These are phyloP conservation scores for Poecilia velifera DNA, from an alignment of 2,797 vertebrate species.

Conservation along the genomic window DNA sequence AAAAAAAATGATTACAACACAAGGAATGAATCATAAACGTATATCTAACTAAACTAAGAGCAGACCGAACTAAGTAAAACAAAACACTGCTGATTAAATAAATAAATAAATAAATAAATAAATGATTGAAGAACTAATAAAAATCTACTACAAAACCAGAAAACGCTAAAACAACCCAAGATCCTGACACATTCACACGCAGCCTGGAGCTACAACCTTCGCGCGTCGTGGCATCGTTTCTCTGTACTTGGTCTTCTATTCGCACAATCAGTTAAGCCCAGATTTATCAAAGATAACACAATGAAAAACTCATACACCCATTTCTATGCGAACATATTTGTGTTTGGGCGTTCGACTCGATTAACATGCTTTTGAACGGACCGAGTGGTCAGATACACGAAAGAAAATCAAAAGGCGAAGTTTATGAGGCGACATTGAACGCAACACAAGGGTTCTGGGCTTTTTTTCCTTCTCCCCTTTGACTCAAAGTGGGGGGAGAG, in stretches of 20 bases:
- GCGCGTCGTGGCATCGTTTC: background rate
- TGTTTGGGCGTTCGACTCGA: conserved; percentile 15
- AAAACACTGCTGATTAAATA: no score
- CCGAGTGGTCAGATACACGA: conserved; percentile 31
- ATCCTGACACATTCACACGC: background rate
- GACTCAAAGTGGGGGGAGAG: conserved; percentile 49
- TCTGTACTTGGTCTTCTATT: background rate
- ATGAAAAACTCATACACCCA: no score
- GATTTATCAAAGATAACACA: background rate
- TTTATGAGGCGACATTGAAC: conserved; percentile 67
- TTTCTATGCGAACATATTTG: conserved; percentile 5
- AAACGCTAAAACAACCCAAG: no score
- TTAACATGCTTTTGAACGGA: conserved; percentile 46
- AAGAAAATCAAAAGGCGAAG: conserved; percentile 29
- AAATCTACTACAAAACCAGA: no score
- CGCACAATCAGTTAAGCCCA: background rate
- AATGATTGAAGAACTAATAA: no score
- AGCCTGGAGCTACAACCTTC: background rate
- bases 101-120: no score
- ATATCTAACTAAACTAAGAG: no score
- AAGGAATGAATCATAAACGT: no score
- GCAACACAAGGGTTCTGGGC: conserved; percentile 63
- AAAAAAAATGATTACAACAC: no score
- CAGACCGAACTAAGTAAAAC: no score
- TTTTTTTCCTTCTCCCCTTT: background rate